A percentile compares a stretch with the other conserved stretches of the same genome.
These are phyloP conservation scores for Craseonycteris thonglongyai DNA, from an alignment of 2,113 vertebrate genomes.

Conservation along the genomic window DNA sequence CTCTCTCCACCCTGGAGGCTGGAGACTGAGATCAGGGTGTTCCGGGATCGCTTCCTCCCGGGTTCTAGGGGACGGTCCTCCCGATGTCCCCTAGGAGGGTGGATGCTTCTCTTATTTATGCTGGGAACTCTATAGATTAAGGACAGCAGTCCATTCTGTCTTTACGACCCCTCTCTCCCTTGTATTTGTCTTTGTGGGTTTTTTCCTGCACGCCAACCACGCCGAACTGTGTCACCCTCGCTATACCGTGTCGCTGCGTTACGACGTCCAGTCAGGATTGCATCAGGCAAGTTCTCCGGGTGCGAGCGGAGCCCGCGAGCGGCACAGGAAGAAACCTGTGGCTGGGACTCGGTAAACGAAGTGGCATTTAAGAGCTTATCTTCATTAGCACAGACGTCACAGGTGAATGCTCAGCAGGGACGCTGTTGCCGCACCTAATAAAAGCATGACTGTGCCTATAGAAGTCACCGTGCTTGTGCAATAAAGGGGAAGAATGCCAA, in stretches of 20 bases:
- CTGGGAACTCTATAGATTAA: background rate
- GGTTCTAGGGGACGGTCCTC: too few species aligned
- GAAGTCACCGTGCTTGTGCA: rapidly evolving
- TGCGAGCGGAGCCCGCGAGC: background rate
- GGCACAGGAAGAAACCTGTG: background rate
- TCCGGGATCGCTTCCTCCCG: background rate
- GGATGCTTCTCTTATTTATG: background rate
- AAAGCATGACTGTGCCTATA: background rate
- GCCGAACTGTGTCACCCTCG: too few species aligned
- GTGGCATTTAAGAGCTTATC: background rate
- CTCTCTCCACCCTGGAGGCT: background rate
- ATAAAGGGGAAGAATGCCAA: background rate
- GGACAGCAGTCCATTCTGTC: background rate
- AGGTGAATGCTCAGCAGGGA: background rate
- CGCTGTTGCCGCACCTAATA: background rate
- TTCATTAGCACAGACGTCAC: background rate
- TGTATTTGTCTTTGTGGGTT: background rate
- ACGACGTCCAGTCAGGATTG: rapidly evolving
- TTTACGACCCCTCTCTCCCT: background rate
- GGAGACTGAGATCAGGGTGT: too few species aligned
- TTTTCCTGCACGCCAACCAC: background rate
- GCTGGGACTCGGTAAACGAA: background rate
- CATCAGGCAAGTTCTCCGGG: background rate
- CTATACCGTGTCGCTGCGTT: rapidly evolving
- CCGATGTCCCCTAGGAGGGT: background rate